Evolutionary conservation across 2,113 vertebrate genomes (phyloP).

Genomic region (Cebus imitator): DNA sequence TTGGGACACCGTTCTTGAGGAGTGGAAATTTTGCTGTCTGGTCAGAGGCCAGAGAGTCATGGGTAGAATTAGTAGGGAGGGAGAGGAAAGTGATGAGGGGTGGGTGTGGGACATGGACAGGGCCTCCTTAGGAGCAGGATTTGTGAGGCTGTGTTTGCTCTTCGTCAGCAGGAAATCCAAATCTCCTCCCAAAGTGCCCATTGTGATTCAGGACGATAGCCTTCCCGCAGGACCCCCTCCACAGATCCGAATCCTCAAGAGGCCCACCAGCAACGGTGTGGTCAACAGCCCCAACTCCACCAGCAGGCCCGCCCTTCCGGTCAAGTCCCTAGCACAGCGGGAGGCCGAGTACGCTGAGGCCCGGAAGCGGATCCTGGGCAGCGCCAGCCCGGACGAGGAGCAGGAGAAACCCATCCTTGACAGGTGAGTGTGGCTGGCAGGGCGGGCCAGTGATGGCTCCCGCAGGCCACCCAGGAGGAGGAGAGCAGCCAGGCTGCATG

Average conservation of each 20-base stretch:
- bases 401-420: constrained; percentile 94
- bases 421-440: constrained; percentile 83
- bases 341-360: constrained; percentile 98
- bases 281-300: constrained; percentile 86
- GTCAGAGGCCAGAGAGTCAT: constrained; percentile 38
- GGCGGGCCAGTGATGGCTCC: not conserved
- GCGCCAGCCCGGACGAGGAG: constrained; percentile 94
- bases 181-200: constrained; percentile 91
- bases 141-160: constrained; percentile 56
- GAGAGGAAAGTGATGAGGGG: not conserved
- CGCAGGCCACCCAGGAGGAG: no score
- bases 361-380: constrained; percentile 95
- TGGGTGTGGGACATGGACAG: not conserved
- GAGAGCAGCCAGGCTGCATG: not conserved
- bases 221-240: constrained; percentile 92
- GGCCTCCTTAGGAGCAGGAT: not conserved
- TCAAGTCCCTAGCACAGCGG: constrained; percentile 95
- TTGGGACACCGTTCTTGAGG: not conserved
- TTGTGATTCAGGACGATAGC: constrained; percentile 96
- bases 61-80: not conserved
- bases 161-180: constrained; percentile 89
- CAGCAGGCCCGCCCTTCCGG: constrained; percentile 90
- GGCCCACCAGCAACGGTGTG: constrained; percentile 94
- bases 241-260: constrained; percentile 97
- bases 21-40: constrained; percentile 12